Evolutionary conservation across 2,113 vertebrate genomes (phyloP).

Genomic region (Martes martes): DNA sequence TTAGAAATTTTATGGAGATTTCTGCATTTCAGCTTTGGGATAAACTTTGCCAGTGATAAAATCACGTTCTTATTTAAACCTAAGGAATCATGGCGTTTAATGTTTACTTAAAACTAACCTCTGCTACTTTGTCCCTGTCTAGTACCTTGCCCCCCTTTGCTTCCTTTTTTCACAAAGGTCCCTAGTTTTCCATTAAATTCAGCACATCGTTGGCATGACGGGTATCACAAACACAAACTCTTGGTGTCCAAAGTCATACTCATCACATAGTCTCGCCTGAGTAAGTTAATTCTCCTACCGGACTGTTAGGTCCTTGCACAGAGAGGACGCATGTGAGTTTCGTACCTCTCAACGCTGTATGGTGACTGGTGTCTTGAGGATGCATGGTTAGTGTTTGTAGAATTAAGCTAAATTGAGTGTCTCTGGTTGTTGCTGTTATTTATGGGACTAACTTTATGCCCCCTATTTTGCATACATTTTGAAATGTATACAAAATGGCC

Average conservation of each 20-base stretch:
- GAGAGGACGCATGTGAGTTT: neutral
- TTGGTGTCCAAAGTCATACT: neutral
- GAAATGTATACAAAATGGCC: neutral
- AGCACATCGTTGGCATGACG: neutral
- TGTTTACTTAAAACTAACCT: neutral
- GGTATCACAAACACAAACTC: neutral
- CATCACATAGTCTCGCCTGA: neutral
- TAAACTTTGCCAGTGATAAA: constrained; percentile 20
- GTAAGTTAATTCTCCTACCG: neutral
- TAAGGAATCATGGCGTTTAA: neutral
- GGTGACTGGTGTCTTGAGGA: neutral
- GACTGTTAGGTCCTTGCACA: neutral
- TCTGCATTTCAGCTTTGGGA: constrained; percentile 24
- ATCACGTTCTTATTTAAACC: neutral
- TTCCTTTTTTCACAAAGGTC: neutral
- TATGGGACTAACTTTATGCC: neutral
- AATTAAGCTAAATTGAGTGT: neutral
- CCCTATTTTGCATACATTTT: neutral
- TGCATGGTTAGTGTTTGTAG: neutral
- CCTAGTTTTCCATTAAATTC: neutral
- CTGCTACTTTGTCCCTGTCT: neutral
- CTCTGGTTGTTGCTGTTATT: neutral
- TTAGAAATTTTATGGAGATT: constrained; percentile 34
- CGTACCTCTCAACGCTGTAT: neutral
- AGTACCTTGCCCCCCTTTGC: neutral